Base-by-base conservation (phyloP, 1,140 invertebrate species). In the Ladona fulva region DNA sequence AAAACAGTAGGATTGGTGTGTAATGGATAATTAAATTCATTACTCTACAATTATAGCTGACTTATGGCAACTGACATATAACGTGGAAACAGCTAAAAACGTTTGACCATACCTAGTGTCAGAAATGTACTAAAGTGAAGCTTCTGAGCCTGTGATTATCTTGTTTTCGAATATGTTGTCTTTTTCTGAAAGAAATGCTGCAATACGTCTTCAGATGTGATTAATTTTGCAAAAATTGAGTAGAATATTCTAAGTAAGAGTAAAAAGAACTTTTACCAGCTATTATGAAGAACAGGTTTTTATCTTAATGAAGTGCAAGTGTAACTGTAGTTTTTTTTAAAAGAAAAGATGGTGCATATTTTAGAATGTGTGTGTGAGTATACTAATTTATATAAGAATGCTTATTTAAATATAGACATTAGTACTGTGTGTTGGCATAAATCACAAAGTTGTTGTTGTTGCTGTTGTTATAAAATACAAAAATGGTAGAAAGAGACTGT, bases 281-380 rank as follows among this genome's bases (percentile, higher is more conserved):
- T 22, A 66, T 19, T 66, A 66, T 66, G 52, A 12, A 66, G 52
- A 66, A 66, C 52, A 66, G 52, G 52, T 66, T 66, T 66, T 66
- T 66, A 66, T 66, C 52, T 12, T 19, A 66, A 66, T 19, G 12
- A 66, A 66, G 52, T 66, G 52, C 52, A 66, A 19, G 52, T 66
- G 52, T 66, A 66, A 37, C 29, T 37, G 8, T 66, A 66, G 14
- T 66, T 66, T 16, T 66, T 66, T 66, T 66, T 66, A 66, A 66
- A 66, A 66, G n/a, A 22, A 66, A 66, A 66, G 52, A 66, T 66
- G 52, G 52, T 66, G 52, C 52, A 66, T 66, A 66, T 66, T 66
- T 66, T 66, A 66, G 52, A 66, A 66, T 66, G 52, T 66, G 52
- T 66, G 52, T 66, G 52, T 66, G 52, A 66, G 52, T 66, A 66